phyloP scores from a whole-genome alignment of 2,888 invertebrate species.

The Leucoma salicis region DNA sequence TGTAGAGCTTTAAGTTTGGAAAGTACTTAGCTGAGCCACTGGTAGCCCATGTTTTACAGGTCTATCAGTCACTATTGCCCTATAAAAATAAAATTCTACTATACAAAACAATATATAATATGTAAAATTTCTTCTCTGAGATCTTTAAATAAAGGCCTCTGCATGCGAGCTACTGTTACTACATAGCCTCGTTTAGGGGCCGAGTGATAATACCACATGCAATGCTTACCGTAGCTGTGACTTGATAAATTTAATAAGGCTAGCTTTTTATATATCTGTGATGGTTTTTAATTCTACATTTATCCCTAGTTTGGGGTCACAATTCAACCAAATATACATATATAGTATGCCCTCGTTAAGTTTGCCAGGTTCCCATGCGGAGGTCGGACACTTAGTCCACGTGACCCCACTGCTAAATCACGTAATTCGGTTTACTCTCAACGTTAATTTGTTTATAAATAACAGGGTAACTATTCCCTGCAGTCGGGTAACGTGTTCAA shows the following conservation, averaged over 20 bases:
- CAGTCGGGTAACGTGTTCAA: background rate
- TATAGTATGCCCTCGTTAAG: background rate
- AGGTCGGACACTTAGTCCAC: background rate
- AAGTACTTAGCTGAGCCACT: no score
- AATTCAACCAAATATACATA: background rate
- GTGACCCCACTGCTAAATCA: background rate
- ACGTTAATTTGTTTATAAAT: background rate
- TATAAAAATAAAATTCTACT: no score
- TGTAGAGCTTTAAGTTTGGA: no score
- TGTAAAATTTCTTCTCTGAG: slow-evolving; percentile 18
- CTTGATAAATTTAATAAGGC: slow-evolving; percentile 1
- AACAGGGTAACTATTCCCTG: background rate
- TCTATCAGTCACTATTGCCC: no score
- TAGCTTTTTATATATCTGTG: background rate
- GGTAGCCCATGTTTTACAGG: no score
- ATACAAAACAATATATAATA: no score
- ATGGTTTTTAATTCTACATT: no score
- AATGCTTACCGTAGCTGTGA: slow-evolving; percentile 3
- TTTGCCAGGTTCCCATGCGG: slow-evolving; percentile 3
- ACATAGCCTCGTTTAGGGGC: slow-evolving; percentile 4
- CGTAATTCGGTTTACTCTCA: background rate
- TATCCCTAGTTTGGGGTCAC: background rate
- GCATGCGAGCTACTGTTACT: slow-evolving; percentile 5
- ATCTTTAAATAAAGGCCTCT: slow-evolving; percentile 10
- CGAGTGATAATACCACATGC: background rate